phyloP scores from a whole-genome alignment of 1,140 invertebrate genomes.

The Drosophila arawakana region DNA sequence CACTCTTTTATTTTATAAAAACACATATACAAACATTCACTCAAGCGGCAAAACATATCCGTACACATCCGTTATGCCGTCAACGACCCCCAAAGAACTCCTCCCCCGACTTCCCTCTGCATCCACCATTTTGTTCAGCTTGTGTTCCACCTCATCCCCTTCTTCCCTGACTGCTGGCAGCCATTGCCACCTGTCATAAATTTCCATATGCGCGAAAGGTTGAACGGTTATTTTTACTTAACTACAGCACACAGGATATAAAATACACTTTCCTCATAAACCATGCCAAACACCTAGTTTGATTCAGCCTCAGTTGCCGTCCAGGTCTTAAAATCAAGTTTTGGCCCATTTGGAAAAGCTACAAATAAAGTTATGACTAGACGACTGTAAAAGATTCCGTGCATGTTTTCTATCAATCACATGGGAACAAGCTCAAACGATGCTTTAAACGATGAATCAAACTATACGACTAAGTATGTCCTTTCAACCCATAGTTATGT shows the following conservation, averaged over 20 bases:
- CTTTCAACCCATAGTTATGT: too few species aligned
- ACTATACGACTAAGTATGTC: too few species aligned
- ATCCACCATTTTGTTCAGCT: constrained; percentile 16
- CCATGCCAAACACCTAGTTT: not conserved
- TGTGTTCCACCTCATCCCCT: not conserved
- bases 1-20: constrained; percentile 78
- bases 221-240: constrained; percentile 52
- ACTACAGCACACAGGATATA: constrained; percentile 22
- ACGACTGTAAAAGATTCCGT: too few species aligned
- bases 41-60: constrained; percentile 80
- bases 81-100: constrained; percentile 33
- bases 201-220: constrained; percentile 73
- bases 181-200: constrained; percentile 80
- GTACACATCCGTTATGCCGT: constrained; percentile 70
- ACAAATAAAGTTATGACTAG: too few species aligned
- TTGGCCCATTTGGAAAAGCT: too few species aligned
- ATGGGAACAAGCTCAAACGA: too few species aligned
- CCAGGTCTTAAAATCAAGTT: not conserved
- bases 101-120: too few species aligned
- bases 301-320: not conserved
- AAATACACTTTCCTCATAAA: constrained; percentile 34
- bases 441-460: too few species aligned
- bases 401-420: too few species aligned
- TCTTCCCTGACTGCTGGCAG: constrained; percentile 19
- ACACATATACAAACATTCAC: constrained; percentile 70